phyloP scores from a whole-genome alignment of 2,797 vertebrate species.

The Acipenser oxyrinchus region DNA sequence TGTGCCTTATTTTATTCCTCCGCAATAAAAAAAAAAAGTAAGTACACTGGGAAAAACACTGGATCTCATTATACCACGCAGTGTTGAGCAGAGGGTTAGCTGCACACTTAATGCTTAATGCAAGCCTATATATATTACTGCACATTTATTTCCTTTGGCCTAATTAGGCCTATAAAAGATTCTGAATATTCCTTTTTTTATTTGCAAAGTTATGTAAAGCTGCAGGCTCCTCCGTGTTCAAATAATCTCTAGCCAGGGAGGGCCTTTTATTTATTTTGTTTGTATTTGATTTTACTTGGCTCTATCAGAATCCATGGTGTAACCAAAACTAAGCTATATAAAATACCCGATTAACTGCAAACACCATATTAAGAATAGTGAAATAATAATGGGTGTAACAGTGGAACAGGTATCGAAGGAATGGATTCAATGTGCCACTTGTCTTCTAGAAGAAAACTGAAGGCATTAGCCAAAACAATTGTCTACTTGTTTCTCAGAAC shows the following conservation, averaged over 20 bases:
- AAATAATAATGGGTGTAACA: background rate
- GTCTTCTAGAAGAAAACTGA: no score
- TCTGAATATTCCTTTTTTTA: conserved; percentile 23
- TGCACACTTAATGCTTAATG: conserved; percentile 12
- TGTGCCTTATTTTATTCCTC: no score
- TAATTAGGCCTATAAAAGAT: conserved; percentile 44
- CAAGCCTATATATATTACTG: conserved; percentile 20
- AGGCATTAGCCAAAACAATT: no score
- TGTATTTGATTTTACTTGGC: no score
- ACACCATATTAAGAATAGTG: background rate
- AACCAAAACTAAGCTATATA: conserved; percentile 22
- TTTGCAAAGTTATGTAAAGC: conserved; percentile 30
- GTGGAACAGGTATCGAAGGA: background rate
- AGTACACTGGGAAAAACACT: conserved; percentile 16
- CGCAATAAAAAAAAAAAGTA: conserved; percentile 7
- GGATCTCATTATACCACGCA: conserved; percentile 18
- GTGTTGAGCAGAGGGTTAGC: conserved; percentile 11
- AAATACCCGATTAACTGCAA: background rate
- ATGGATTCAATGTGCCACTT: no score
- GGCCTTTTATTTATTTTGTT: no score
- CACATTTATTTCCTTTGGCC: conserved; percentile 23
- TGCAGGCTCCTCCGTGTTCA: conserved; percentile 31
- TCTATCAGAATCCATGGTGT: conserved; percentile 20
- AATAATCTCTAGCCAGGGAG: conserved; percentile 18
- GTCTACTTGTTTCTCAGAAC: no score